Base-by-base conservation (phyloP, 1,140 invertebrate genomes). In the Apolygus lucorum region DNA sequence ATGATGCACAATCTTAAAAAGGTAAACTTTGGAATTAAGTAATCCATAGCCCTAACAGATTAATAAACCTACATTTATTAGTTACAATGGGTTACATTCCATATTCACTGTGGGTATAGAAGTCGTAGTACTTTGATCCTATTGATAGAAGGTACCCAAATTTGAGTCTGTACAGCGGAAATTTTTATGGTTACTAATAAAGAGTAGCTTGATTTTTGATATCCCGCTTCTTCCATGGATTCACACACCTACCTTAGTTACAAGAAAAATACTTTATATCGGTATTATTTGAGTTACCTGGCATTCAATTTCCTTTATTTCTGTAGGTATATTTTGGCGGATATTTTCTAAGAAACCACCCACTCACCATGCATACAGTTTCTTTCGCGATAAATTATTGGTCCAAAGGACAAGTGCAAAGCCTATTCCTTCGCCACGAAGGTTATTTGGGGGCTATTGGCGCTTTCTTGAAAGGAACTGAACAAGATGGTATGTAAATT, bases 381-480 rank as follows among this genome's bases (percentile, higher is more conserved):
- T 86, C 84, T 2, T 90, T 84, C 78, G 84, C 87, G 34, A 88
- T 91, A 59, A 89, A 89, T 73, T 91, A 84, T 76, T 91, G 89
- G 89, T 88, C 88, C 65, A 82, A 87, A 82, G 86, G 86, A 25
- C 81, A 85, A 72, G 86, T 90, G 21, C 85, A 89, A 73, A 84
- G 88, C 4, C 77, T 89, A 64, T 91, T 90, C 78, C 79, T 91
- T 8, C 78, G 89, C 13, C 89, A 91, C 77, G 89, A 91, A 79
- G 89, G 88, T 1, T 91, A 91, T 75, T 79, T 90, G 22, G 87
- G 88, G 63, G 89, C 89, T 0, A 89, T 91, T 72, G 89, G 89
- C 24, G 89, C 89, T 21, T 91, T 90, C 79, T 77, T 91, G 0
- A 87, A 86, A 74, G 88, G 87, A 17, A 83, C 85, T 49, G 84